Evolutionary conservation across 2,888 invertebrate genomes (phyloP).

Genomic region (Belgica antarctica): DNA sequence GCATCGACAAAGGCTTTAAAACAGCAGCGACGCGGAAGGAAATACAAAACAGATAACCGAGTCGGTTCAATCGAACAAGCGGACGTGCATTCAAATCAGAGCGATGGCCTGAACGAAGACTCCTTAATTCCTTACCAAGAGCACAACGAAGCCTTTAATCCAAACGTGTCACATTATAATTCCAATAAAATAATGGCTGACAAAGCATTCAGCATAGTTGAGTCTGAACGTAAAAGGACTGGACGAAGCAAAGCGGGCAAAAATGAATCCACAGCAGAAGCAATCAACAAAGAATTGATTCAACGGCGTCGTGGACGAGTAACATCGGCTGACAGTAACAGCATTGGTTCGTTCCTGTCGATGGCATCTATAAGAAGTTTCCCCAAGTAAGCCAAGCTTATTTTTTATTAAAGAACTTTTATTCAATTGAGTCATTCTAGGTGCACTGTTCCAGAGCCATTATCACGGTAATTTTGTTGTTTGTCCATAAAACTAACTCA

Average conservation of each 20-base stretch:
- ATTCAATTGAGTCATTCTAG: slow-evolving; percentile 52
- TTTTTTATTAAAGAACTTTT: neutral
- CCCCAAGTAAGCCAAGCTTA: slow-evolving; percentile 59
- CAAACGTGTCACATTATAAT: slow-evolving; percentile 47
- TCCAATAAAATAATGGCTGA: slow-evolving; percentile 44
- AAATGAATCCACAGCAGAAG: slow-evolving; percentile 53
- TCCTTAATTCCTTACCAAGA: slow-evolving; percentile 50
- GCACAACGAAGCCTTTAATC: slow-evolving; percentile 53
- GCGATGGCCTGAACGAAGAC: slow-evolving; percentile 45
- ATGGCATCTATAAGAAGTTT: slow-evolving; percentile 86
- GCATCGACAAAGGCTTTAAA: slow-evolving; percentile 49
- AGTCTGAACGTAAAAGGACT: slow-evolving; percentile 31
- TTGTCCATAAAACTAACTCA: no score
- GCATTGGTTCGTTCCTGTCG: slow-evolving; percentile 76
- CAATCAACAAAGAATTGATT: slow-evolving; percentile 47
- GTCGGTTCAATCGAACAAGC: slow-evolving; percentile 53
- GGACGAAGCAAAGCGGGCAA: slow-evolving; percentile 38
- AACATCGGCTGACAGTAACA: slow-evolving; percentile 53
- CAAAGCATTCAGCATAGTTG: slow-evolving; percentile 19
- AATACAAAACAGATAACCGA: slow-evolving; percentile 53
- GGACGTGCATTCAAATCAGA: slow-evolving; percentile 47
- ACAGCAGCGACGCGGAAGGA: slow-evolving; percentile 52
- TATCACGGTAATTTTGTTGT: no score
- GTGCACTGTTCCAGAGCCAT: slow-evolving; percentile 71
- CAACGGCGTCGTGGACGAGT: neutral